Evolutionary conservation across 2,797 vertebrate species (phyloP).

Genomic region (Bucorvus abyssinicus): DNA sequence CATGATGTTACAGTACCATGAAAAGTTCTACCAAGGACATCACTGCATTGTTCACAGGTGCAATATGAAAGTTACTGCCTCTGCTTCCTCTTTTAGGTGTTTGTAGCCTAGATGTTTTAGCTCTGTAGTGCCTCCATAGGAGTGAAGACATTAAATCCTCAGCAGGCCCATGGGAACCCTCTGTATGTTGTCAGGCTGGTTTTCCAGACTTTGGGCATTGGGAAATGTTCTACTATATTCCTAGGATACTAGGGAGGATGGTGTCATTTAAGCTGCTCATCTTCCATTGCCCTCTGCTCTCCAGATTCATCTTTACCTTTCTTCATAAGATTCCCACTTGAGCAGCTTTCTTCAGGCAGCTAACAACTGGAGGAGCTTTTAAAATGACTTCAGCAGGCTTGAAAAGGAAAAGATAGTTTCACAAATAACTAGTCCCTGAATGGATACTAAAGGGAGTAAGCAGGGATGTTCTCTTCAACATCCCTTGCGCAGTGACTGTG

Average conservation of each 20-base stretch:
- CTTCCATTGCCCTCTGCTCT: background rate
- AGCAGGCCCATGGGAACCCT: background rate
- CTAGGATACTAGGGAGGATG: background rate
- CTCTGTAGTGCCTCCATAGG: background rate
- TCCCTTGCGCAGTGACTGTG: background rate
- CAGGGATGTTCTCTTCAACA: background rate
- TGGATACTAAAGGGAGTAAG: background rate
- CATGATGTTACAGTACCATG: rapidly evolving
- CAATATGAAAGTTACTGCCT: background rate
- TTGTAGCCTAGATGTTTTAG: background rate
- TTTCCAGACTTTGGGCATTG: background rate
- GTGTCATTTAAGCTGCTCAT: background rate
- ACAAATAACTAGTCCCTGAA: background rate
- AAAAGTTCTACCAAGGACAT: background rate
- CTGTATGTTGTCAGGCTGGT: background rate
- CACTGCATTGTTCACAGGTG: background rate
- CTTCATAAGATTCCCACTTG: background rate
- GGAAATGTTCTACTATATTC: background rate
- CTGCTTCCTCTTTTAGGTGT: background rate
- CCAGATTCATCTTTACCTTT: background rate
- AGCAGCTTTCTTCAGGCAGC: background rate
- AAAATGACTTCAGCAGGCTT: background rate
- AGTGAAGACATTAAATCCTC: background rate
- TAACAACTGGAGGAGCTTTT: background rate
- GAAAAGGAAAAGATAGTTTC: background rate